These are phyloP conservation scores for Pegea sp. DNA, from an alignment of 23 tunicate genomes.

Conservation along the genomic window DNA sequence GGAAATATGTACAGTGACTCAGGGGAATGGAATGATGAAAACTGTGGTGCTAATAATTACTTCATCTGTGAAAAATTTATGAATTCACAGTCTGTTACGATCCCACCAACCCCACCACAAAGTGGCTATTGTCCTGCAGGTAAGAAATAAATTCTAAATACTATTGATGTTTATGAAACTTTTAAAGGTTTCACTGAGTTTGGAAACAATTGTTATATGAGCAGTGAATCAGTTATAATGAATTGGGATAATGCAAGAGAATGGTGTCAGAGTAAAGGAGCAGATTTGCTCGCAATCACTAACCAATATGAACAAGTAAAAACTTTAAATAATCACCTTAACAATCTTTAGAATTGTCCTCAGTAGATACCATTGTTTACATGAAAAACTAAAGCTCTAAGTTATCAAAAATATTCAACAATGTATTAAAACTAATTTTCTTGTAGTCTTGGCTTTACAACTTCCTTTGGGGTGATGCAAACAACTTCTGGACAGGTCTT, in stretches of 20 bases:
- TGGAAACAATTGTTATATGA: constrained; percentile 57
- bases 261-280: constrained; percentile 38
- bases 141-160: constrained; percentile 2
- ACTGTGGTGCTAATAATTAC: constrained; percentile 33
- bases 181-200: constrained; percentile 23
- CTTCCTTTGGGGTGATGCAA: constrained; percentile 25
- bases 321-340: too few species aligned
- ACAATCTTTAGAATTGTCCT: too few species aligned
- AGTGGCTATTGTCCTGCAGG: constrained; percentile 86
- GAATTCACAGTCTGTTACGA: constrained; percentile 7
- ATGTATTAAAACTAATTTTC: background rate
- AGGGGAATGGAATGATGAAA: constrained; percentile 82
- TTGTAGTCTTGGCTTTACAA: constrained; percentile 45
- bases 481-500: constrained; percentile 58
- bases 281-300: constrained; percentile 36
- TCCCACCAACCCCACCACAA: constrained; percentile 43
- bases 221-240: constrained; percentile 9
- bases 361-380: too few species aligned
- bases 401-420: background rate
- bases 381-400: too few species aligned
- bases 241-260: constrained; percentile 34
- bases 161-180: background rate
- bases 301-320: constrained; percentile 75
- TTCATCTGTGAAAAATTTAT: constrained; percentile 48
- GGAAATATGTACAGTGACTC: constrained; percentile 22